These are phyloP conservation scores for Albula goreensis DNA, from an alignment of 2,113 vertebrate species.

Conservation along the genomic window DNA sequence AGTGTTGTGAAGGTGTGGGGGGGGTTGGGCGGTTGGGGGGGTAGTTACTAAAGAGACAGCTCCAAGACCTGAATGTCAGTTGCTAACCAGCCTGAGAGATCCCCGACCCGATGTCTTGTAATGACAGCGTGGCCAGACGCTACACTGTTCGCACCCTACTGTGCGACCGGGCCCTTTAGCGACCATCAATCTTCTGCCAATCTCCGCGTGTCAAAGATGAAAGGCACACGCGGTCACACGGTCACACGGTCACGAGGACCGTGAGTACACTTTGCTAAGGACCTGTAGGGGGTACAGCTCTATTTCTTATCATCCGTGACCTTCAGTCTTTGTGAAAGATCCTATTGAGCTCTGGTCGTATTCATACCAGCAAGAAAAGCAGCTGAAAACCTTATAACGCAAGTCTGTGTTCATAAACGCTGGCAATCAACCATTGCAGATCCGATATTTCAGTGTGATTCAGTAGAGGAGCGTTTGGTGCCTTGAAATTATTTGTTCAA, in stretches of 20 bases:
- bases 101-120: conserved; percentile 42
- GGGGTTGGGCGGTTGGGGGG: conserved; percentile 23
- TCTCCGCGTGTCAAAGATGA: conserved; percentile 66
- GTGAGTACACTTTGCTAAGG: conserved; percentile 67
- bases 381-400: neutral
- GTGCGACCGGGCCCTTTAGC: conserved; percentile 49
- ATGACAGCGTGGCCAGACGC: conserved; percentile 61
- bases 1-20: neutral
- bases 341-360: neutral
- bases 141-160: conserved; percentile 50
- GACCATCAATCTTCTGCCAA: conserved; percentile 70
- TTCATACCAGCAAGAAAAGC: neutral
- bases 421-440: neutral
- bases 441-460: neutral
- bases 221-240: conserved; percentile 61
- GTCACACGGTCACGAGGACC: conserved; percentile 66
- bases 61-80: conserved; percentile 34
- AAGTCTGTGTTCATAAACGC: neutral
- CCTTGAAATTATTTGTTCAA: too few relatives aligned
- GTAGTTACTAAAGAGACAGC: conserved; percentile 35
- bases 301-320: conserved; percentile 56
- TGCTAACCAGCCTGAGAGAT: conserved; percentile 56
- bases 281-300: conserved; percentile 57
- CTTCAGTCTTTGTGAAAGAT: conserved; percentile 63
- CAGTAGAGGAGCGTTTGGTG: too few relatives aligned